Conservation (phyloP, 1,140 invertebrate genomes). For the Stenopsyche tienmushanensis region DNA sequence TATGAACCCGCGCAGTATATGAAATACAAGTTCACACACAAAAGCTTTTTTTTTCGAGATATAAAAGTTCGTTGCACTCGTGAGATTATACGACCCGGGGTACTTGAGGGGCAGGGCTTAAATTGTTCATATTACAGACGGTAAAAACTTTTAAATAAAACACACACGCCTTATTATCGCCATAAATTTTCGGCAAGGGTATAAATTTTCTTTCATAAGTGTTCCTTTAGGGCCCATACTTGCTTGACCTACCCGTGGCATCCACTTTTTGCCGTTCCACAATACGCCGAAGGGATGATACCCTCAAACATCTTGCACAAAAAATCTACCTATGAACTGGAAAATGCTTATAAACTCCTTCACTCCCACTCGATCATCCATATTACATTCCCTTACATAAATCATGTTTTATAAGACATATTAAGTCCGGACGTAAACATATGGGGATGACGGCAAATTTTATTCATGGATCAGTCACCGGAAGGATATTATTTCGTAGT, state of each 20-base stretch:
- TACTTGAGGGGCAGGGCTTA: no score
- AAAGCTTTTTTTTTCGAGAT: no score
- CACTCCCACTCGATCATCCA: slow-evolving; percentile 8
- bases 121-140: no score
- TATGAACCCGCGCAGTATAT: no score
- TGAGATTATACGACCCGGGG: no score
- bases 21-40: no score
- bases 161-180: slow-evolving; percentile 4
- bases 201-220: slow-evolving; percentile 16
- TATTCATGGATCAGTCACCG: no score
- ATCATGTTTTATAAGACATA: neutral
- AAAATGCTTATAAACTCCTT: slow-evolving; percentile 4
- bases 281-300: neutral
- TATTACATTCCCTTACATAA: slow-evolving; percentile 1
- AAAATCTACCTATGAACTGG: slow-evolving; percentile 1
- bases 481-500: no score
- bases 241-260: neutral
- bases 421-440: neutral
- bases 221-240: neutral
- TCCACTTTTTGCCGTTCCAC: neutral
- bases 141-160: slow-evolving; percentile 25
- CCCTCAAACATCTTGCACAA: neutral
- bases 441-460: neutral
- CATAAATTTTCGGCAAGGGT: slow-evolving; percentile 9
- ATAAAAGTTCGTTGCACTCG: no score